A percentile compares a stretch with the other conserved stretches of the same genome.
phyloP scores from a whole-genome alignment of 1,140 invertebrate species.

The Drosophila nasuta region DNA sequence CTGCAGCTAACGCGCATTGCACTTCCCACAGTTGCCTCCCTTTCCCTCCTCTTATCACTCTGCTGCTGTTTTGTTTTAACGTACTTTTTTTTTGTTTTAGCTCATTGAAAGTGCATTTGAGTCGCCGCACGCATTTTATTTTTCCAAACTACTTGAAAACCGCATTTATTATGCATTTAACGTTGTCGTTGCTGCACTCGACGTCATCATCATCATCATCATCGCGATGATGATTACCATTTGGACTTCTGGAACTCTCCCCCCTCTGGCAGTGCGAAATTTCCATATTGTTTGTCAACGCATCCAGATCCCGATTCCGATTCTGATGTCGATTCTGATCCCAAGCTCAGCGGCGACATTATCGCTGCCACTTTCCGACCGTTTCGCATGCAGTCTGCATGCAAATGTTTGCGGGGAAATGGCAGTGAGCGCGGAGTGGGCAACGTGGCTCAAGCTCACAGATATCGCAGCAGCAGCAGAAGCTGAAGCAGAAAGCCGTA shows the following conservation, averaged over 20 bases:
- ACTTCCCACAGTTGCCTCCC: constrained; percentile 26
- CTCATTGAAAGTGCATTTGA: constrained; percentile 78
- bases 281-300: constrained; percentile 80
- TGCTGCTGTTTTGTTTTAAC: constrained; percentile 21
- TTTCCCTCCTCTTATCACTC: neutral
- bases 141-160: constrained; percentile 65
- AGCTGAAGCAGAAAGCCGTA: constrained; percentile 7
- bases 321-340: constrained; percentile 29
- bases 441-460: constrained; percentile 52
- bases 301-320: constrained; percentile 51
- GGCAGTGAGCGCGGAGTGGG: constrained; percentile 12
- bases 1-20: constrained; percentile 25
- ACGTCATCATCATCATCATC: neutral
- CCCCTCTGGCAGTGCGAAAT: constrained; percentile 39
- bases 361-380: constrained; percentile 49
- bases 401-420: constrained; percentile 55
- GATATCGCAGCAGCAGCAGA: constrained; percentile 65
- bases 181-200: constrained; percentile 52
- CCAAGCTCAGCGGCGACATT: constrained; percentile 51
- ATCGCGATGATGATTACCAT: constrained; percentile 48
- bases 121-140: constrained; percentile 73
- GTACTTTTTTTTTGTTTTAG: constrained; percentile 60
- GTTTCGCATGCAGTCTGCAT: constrained; percentile 76
- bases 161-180: constrained; percentile 83
- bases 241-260: constrained; percentile 32